These are phyloP conservation scores for Myotis brandtii DNA, from an alignment of 2,113 vertebrate species.

Conservation along the genomic window DNA sequence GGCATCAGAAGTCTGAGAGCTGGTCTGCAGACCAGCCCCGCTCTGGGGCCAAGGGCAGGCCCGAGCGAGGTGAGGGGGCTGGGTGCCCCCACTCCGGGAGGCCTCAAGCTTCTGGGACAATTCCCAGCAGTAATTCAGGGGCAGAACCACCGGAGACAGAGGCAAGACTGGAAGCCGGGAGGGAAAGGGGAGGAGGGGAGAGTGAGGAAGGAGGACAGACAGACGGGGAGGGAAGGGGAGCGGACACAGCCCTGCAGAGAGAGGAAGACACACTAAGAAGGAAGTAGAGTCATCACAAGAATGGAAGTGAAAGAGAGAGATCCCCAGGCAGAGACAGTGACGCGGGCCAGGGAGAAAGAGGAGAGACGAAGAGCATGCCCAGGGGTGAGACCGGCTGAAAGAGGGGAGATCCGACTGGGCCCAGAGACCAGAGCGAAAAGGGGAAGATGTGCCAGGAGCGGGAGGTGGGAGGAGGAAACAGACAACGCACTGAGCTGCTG, in stretches of 20 bases:
- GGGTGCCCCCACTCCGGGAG: neutral
- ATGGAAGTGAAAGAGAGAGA: neutral
- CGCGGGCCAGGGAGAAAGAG: neutral
- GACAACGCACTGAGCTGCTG: neutral
- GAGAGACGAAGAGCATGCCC: neutral
- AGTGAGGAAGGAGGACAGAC: neutral
- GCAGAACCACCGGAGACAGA: neutral
- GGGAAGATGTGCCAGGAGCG: neutral
- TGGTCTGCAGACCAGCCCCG: rapidly evolving
- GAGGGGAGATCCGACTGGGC: neutral
- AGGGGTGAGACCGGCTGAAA: neutral
- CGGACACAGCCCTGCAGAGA: neutral
- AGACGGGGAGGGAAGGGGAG: neutral
- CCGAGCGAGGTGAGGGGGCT: neutral
- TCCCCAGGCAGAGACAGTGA: neutral
- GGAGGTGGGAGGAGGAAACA: no score
- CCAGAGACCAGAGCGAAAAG: neutral
- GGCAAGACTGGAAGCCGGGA: no score
- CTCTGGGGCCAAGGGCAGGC: neutral
- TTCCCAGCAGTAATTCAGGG: neutral
- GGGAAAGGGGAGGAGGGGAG: neutral
- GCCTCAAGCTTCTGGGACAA: neutral
- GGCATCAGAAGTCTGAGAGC: neutral
- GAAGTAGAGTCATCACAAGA: neutral
- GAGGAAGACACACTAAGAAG: neutral